Evolutionary conservation across 1,140 invertebrate genomes (phyloP).

Genomic region (Semibalanus balanoides): DNA sequence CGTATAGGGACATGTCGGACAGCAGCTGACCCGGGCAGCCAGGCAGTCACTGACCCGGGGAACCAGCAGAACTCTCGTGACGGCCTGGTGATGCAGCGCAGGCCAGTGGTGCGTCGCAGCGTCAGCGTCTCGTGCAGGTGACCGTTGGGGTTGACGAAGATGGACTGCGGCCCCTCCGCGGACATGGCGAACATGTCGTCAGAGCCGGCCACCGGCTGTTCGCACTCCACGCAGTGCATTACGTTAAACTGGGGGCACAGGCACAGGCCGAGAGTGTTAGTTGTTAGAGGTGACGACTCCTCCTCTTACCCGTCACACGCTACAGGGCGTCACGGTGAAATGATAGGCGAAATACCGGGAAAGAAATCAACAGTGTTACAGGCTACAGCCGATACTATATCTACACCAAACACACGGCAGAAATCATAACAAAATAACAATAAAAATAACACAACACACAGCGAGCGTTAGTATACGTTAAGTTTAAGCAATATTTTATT

Average conservation of each 20-base stretch:
- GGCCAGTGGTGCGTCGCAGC: constrained; percentile 43
- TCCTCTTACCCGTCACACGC: too few relatives aligned
- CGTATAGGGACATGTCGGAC: too few relatives aligned
- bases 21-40: neutral
- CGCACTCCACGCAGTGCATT: constrained; percentile 50
- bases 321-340: too few relatives aligned
- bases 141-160: constrained; percentile 66
- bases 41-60: constrained; percentile 47
- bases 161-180: constrained; percentile 57
- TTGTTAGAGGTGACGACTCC: too few relatives aligned
- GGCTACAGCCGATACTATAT: too few relatives aligned
- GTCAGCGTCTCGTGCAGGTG: constrained; percentile 69
- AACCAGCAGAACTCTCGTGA: constrained; percentile 68
- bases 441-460: too few relatives aligned
- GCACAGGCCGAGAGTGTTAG: neutral
- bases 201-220: constrained; percentile 43
- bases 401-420: too few relatives aligned
- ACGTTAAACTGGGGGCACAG: constrained; percentile 36
- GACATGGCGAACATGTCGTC: constrained; percentile 66
- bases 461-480: too few relatives aligned
- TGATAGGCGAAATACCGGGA: too few relatives aligned
- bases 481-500: too few relatives aligned
- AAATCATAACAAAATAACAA: too few relatives aligned
- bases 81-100: constrained; percentile 39
- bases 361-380: too few relatives aligned